Base-by-base conservation (phyloP, 2,888 invertebrate genomes). In the Dynastes tityus region DNA sequence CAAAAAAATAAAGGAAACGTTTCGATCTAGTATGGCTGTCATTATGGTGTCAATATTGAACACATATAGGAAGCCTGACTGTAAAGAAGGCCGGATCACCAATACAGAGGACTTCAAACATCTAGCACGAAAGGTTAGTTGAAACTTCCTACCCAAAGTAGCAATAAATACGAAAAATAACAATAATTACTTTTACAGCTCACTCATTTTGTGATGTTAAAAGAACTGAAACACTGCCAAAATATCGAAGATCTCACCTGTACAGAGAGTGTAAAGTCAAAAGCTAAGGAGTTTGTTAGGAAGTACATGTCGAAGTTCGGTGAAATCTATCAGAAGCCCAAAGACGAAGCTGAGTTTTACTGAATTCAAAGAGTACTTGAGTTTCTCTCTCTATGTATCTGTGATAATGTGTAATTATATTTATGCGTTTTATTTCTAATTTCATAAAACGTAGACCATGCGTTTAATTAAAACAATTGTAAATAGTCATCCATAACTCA, bases 281-380 rank as follows among this genome's bases (percentile, higher is more conserved):
- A 99, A 89, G 97, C 98, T 27, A 95, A 95, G 88, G 98, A 97
- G 89, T 98, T 97, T 88, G 96, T 98, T 77, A 94, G 93, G 86
- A 98, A 97, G 87, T 98, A 98, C 89, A 98, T 99, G 98, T 93
- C 94, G 32, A 97, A 97, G 89, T 98, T 96, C 89, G 97, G 97
- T 0, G 92, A 79, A 65, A 61, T 29, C 27, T 79, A 79, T 68
- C 77, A 67, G 51, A 73, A 77, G 74, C 79, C 79, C 55, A 77
- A 77, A 73, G 79, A 79, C 67, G 79, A 79, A 61, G 74, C 77
- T 13, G 79, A 79, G 9, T 78, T 78, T 77, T 79, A 68, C 64
- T 77, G 64, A 58, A 22, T 74, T 78, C 16, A 53, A 53, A 53
- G 16, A 51, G 11, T 51, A 51, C 11, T 16, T 53, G 32, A 61